Evolutionary conservation across 2,888 invertebrate genomes (phyloP).

Genomic region (Mongoloraphidia duomilia): DNA sequence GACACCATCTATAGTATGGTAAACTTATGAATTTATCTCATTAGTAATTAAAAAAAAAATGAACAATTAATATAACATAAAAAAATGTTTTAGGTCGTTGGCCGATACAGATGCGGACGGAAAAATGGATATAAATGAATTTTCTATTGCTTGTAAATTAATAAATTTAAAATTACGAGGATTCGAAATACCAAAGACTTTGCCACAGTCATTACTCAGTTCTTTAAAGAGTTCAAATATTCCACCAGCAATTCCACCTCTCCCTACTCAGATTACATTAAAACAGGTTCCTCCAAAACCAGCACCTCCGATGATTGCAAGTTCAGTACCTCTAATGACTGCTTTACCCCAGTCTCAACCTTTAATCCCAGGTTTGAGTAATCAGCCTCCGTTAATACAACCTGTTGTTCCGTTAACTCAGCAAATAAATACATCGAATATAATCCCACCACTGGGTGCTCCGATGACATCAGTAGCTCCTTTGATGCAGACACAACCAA

Average conservation of each 20-base stretch:
- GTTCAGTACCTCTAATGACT: slow-evolving; percentile 8
- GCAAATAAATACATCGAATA: no score
- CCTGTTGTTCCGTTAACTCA: neutral
- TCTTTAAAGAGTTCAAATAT: slow-evolving; percentile 39
- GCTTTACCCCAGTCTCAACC: slow-evolving; percentile 6
- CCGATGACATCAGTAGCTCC: no score
- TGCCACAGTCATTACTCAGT: slow-evolving; percentile 63
- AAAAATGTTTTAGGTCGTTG: slow-evolving; percentile 45
- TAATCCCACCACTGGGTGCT: no score
- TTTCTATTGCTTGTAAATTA: slow-evolving; percentile 92
- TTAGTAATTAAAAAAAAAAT: no score
- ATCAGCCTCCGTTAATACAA: slow-evolving; percentile 8
- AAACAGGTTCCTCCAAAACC: slow-evolving; percentile 27
- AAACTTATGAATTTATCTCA: no score
- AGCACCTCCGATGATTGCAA: slow-evolving; percentile 19
- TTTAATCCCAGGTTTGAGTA: slow-evolving; percentile 9
- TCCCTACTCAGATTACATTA: slow-evolving; percentile 12
- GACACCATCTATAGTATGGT: no score
- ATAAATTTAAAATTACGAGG: slow-evolving; percentile 87
- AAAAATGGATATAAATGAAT: slow-evolving; percentile 89
- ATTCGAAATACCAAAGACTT: slow-evolving; percentile 71
- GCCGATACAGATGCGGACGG: slow-evolving; percentile 96
- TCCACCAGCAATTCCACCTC: slow-evolving; percentile 23
- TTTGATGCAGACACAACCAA: no score
- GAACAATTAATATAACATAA: no score